Evolutionary conservation across 2,113 vertebrate species (phyloP), one percentile per base, ranked within the genome.

Genomic region (Silurus glanis): DNA sequence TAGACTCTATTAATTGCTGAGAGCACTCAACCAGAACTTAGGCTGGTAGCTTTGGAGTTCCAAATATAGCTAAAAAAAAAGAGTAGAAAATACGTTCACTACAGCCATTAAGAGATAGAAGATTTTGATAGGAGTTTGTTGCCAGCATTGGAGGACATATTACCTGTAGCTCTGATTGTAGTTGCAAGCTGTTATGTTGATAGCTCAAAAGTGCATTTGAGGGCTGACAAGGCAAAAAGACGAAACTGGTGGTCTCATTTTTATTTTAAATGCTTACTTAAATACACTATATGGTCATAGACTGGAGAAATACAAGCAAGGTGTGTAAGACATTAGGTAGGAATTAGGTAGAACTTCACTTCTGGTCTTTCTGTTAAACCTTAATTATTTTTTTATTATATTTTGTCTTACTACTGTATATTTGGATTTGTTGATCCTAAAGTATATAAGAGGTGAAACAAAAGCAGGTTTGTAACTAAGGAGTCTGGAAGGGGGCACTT

Each of bases 1-100:
- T 19, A 19, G 53, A 79, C 25, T 79, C 76, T 9, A 16, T 58
- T 79, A 58, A 79, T 58, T 79, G 76, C 55, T 79, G 53, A 79
- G 14, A 58, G 23, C 53, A 25, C 13, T 28, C n/a, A 79, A 28
- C n/a, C 14, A 56, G 75, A 79, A 79, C 53, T 25, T 25, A 37
- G 74, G 6, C 9, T 72, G 28, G 14, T 47, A 72, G 72, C 49
- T 49, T 55, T 13, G 1, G 12, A 8, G 23, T 58, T 58, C 53
- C 25, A 58, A 58, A 79, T 58, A 58, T 79, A 37, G 53, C 25
- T 58, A 49, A 23, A 28, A 78, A 79, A 58, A 37, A 25, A 62
- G 4, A 21, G 47, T 75, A n/a, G 10, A n/a, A 51, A n/a, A 6
- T 14, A 53, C 6, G 14, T n/a, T 76, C 21, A 53, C 5, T 76